A percentile compares a stretch with the other conserved stretches of the same genome.
Conservation (phyloP, 2,888 invertebrate species). For the Apotomis turbidana region DNA sequence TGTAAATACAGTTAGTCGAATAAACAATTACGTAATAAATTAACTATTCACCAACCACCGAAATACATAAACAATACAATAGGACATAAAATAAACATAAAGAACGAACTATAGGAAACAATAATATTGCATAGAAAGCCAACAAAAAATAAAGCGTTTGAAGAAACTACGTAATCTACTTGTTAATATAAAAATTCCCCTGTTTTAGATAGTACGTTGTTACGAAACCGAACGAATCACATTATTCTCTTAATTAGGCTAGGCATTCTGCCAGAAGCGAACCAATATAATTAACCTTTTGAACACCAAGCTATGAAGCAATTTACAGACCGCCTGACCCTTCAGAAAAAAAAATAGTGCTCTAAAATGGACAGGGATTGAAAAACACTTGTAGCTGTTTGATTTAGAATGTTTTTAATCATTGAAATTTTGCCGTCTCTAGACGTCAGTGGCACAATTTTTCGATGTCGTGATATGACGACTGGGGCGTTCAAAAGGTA, state of each 20-base stretch:
- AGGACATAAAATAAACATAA: slow-evolving; percentile 8
- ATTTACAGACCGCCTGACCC: too few relatives aligned
- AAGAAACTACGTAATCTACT: slow-evolving; percentile 32
- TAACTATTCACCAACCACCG: slow-evolving; percentile 61
- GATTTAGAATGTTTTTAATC: too few relatives aligned
- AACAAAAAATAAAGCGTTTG: slow-evolving; percentile 22
- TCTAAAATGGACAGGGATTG: too few relatives aligned
- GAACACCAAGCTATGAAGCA: too few relatives aligned
- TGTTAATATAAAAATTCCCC: slow-evolving; percentile 8
- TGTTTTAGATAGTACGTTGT: too few relatives aligned
- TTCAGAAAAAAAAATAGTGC: too few relatives aligned
- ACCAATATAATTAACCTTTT: background rate
- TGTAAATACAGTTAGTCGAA: slow-evolving; percentile 15
- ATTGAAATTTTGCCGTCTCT: too few relatives aligned
- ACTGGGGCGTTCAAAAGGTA: too few relatives aligned
- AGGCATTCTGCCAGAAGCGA: background rate
- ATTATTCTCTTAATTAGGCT: background rate
- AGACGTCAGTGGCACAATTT: too few relatives aligned
- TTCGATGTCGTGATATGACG: too few relatives aligned
- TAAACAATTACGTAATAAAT: background rate
- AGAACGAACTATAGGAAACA: slow-evolving; percentile 1
- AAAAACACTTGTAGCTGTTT: too few relatives aligned
- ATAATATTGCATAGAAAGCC: slow-evolving; percentile 29
- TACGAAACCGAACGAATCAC: background rate
- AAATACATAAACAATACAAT: slow-evolving; percentile 50